These are phyloP conservation scores for Rhynchophorus ferrugineus DNA, from an alignment of 1,140 invertebrate species.

Conservation along the genomic window DNA sequence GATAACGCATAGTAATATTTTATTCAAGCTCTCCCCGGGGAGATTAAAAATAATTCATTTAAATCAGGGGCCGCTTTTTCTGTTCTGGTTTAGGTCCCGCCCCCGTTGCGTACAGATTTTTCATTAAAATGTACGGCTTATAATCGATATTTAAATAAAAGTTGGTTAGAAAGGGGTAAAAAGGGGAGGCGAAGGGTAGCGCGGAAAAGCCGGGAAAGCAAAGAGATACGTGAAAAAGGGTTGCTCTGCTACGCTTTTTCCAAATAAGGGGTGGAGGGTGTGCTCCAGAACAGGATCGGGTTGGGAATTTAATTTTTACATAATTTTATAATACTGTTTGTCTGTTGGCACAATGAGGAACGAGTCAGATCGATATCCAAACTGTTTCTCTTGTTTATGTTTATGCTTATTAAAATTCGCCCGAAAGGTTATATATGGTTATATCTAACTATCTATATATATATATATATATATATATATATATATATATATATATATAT, in stretches of 20 bases:
- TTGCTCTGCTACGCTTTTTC: conserved; percentile 25
- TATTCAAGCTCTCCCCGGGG: conserved; percentile 6
- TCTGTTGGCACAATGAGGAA: too few relatives aligned
- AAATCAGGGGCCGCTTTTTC: conserved; percentile 12
- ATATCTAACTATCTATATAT: too few relatives aligned
- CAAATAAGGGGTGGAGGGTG: conserved; percentile 18
- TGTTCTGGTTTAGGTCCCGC: conserved; percentile 3
- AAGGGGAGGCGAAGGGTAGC: too few relatives aligned
- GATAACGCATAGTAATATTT: conserved; percentile 15
- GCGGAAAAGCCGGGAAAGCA: conserved; percentile 25
- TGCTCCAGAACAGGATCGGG: conserved; percentile 13
- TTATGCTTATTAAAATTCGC: too few relatives aligned
- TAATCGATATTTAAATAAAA: conserved; percentile 32
- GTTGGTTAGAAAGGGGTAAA: conserved; percentile 27
- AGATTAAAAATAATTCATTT: conserved; percentile 25
- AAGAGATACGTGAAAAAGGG: conserved; percentile 27
- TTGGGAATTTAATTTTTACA: too few relatives aligned
- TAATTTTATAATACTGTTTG: too few relatives aligned
- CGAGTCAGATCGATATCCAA: too few relatives aligned
- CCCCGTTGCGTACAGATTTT: conserved; percentile 22
- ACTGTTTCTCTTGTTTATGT: too few relatives aligned
- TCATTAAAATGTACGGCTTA: conserved; percentile 30
- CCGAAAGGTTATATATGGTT: too few relatives aligned
- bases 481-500: too few relatives aligned
- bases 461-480: too few relatives aligned